Conservation (phyloP, 2,113 vertebrate species). For the Scomber scombrus region DNA sequence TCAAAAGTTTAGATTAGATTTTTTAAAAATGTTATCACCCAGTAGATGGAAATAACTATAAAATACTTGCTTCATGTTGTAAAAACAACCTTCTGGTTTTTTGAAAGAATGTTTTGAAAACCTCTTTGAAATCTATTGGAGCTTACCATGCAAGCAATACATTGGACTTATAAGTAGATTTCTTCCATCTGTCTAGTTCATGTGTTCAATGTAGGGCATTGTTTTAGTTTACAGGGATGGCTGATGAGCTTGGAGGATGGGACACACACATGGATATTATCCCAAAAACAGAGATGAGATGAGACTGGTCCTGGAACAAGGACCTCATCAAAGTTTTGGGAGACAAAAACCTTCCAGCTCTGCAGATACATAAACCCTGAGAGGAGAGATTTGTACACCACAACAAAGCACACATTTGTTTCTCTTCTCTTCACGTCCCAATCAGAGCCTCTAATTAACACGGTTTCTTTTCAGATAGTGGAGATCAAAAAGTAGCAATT, state of each 20-base stretch:
- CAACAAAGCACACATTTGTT: conserved; percentile 82
- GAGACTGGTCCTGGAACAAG: conserved; percentile 55
- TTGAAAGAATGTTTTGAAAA: too few species aligned
- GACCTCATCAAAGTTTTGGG: conserved; percentile 61
- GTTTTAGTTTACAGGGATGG: conserved; percentile 54
- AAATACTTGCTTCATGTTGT: too few species aligned
- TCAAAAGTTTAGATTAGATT: too few species aligned
- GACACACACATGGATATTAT: conserved; percentile 54
- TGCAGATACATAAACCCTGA: conserved; percentile 58
- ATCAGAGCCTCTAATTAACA: conserved; percentile 83
- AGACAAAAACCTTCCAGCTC: conserved; percentile 39
- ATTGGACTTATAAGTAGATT: conserved; percentile 7
- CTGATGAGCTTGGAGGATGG: conserved; percentile 47
- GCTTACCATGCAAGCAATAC: neutral
- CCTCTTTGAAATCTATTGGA: conserved; percentile 10
- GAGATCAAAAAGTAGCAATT: conserved; percentile 81
- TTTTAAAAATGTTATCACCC: too few species aligned
- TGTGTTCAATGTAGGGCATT: conserved; percentile 53
- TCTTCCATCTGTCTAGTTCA: conserved; percentile 24
- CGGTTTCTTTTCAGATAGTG: conserved; percentile 68
- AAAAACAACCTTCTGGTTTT: too few species aligned
- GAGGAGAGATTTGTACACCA: conserved; percentile 56
- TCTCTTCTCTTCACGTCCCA: conserved; percentile 56
- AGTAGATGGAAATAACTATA: too few species aligned
- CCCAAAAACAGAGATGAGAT: conserved; percentile 54